Base-by-base conservation (phyloP, 2,797 vertebrate genomes). In the Denticeps clupeoides region DNA sequence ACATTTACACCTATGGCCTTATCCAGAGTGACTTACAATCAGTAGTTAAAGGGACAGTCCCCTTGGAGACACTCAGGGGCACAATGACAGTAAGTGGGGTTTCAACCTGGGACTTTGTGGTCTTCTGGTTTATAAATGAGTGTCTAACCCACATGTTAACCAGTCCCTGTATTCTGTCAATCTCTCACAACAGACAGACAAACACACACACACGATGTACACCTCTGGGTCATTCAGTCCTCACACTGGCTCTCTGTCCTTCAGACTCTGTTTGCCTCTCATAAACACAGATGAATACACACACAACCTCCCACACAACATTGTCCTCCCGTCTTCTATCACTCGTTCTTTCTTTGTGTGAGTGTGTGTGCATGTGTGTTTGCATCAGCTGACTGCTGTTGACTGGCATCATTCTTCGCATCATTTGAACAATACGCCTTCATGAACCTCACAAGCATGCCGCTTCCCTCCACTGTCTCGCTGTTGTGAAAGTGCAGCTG, bases 391-490 rank as follows among this genome's bases (percentile, higher is more conserved):
- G 42, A 47, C 29, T 47, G 37, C 41, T 32, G 15, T 49, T 27
- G 52, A 31, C 28, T 55, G 21, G 49, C 44, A 49, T 59, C 46
- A 54, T 51, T 12, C 23, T 46, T 41, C 29, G 41, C 40, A 21
- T 52, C 7, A 27, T 33, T 35, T 16, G 15, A 23, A 35, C 7
- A 29, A 33, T 37, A 21, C 3, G 35, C 6, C 46, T 2, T 16
- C 24, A 31, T 22, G 47, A 4, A 48, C 11, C n/a, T n/a, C n/a
- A n/a, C 5, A 23, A 1, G 23, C 22, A 3, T 1, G 23, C n/a
- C n/a, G n/a, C n/a, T 12, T 40, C 35, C 18, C 49, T 18, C n/a
- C n/a, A n/a, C n/a, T n/a, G n/a, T n/a, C n/a, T n/a, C n/a, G n/a
- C n/a, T n/a, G n/a, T n/a, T n/a, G n/a, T n/a, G n/a, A n/a, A n/a